Evolutionary conservation across 2,797 vertebrate genomes (phyloP), one percentile per base, ranked within the genome.

Genomic region (Periophthalmus magnuspinnatus): DNA sequence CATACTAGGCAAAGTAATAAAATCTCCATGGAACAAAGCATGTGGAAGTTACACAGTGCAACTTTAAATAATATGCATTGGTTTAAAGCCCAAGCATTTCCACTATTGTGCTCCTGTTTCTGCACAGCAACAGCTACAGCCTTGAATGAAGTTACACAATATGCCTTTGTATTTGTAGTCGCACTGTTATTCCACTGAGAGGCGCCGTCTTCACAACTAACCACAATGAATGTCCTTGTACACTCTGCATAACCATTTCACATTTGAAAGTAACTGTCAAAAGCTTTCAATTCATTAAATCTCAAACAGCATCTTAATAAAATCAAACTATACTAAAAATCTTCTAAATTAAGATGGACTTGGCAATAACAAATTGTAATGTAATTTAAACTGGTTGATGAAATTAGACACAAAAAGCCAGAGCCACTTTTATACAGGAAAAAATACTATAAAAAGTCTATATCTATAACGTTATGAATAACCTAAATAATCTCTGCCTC

Each of bases 61-160:
- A 3, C 41, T 45, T 45, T 45, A 45, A 45, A 45, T 41, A 13
- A 41, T 4, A 41, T 41, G n/a, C 52, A 1, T 1, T 32, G 5
- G 56, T 57, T 3, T 8, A 59, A 59, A 33, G 32, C 11, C n/a
- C 3, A 7, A 6, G 3, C 14, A 19, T 61, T 34, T 28, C 52
- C 62, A 32, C 57, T 62, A 38, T 19, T 24, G 45, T 11, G 36
- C 22, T 36, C 32, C 72, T 38, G 70, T 76, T 69, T 90, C 82
- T 87, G 89, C 87, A 82, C 72, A 68, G 88, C 86, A 91, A 89
- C 88, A 90, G 68, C 54, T 81, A 75, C 81, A 22, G 85, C 83
- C 75, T 78, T 77, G 77, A 80, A 74, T 70, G 67, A 70, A 0
- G 77, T 91, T 92, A 90, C 79, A 78, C 86, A 90, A 90, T 28